Evolutionary conservation across 2,888 invertebrate genomes (phyloP).

Genomic region (Sminthurides aquaticus): DNA sequence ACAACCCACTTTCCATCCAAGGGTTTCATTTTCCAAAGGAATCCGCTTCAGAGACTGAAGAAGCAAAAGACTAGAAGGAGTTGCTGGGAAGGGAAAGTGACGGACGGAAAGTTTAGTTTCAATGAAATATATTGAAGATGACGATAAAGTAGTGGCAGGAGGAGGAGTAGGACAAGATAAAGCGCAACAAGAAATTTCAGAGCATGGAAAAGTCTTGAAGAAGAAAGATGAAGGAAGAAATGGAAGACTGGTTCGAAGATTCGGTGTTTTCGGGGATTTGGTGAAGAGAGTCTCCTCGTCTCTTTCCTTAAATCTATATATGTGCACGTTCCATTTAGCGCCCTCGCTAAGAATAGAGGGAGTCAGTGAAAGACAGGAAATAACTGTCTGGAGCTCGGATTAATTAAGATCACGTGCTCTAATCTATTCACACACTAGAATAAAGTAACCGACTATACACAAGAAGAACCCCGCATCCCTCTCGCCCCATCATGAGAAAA

Average conservation of each 20-base stretch:
- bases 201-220: not conserved
- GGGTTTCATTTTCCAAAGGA: no score
- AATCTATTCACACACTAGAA: conserved; percentile 22
- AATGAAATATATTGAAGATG: not conserved
- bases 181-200: not conserved
- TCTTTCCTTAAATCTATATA: no score
- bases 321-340: no score
- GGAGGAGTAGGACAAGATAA: not conserved
- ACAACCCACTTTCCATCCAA: no score
- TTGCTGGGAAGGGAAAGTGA: not conserved
- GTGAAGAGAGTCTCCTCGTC: no score
- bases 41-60: no score
- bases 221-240: not conserved
- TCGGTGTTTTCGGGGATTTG: no score
- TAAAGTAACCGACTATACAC: conserved; percentile 14
- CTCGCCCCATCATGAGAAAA: conserved; percentile 18
- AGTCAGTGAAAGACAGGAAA: conserved; percentile 21
- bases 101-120: not conserved
- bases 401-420: conserved; percentile 27
- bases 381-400: conserved; percentile 23
- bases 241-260: no score
- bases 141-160: not conserved
- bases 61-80: no score
- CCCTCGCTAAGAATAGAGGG: no score
- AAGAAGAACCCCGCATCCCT: conserved; percentile 5